Evolutionary conservation across 1,140 invertebrate species (phyloP).

Genomic region (Ooceraea biroi): DNA sequence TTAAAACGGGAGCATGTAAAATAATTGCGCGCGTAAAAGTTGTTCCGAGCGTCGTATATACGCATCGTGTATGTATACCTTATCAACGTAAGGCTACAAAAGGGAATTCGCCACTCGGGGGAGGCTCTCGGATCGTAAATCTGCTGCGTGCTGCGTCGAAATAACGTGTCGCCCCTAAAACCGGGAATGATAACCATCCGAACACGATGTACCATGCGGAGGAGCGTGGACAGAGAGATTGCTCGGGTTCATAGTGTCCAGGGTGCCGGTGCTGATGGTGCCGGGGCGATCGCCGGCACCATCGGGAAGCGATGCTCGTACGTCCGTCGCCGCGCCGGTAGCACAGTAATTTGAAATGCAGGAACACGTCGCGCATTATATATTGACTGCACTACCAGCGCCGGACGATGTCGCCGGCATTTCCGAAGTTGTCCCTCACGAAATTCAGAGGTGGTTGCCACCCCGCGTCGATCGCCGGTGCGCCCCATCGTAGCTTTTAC

Average conservation of each 20-base stretch:
- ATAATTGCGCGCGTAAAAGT: not conserved
- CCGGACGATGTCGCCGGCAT: constrained; percentile 40
- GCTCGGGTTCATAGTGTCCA: constrained; percentile 50
- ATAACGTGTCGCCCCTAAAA: constrained; percentile 23
- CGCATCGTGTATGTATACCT: not conserved
- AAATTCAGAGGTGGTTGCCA: constrained; percentile 32
- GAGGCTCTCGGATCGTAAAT: not conserved
- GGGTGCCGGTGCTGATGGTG: constrained; percentile 10
- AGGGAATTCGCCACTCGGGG: not conserved
- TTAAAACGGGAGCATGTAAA: not conserved
- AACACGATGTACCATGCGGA: constrained; percentile 10
- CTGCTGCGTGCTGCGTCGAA: not conserved
- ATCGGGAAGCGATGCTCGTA: constrained; percentile 44
- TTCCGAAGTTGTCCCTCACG: constrained; percentile 52
- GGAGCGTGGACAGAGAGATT: constrained; percentile 29
- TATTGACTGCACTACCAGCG: constrained; percentile 57
- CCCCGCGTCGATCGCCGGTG: not conserved
- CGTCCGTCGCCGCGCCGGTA: constrained; percentile 35
- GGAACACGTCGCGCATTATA: constrained; percentile 61
- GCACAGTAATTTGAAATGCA: constrained; percentile 59
- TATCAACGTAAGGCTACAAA: constrained; percentile 25
- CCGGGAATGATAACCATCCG: constrained; percentile 26
- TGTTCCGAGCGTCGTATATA: not conserved
- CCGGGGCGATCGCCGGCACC: constrained; percentile 26
- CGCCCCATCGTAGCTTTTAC: not conserved